Evolutionary conservation across 2,113 vertebrate species (phyloP).

Genomic region (Mystacornis crossleyi): DNA sequence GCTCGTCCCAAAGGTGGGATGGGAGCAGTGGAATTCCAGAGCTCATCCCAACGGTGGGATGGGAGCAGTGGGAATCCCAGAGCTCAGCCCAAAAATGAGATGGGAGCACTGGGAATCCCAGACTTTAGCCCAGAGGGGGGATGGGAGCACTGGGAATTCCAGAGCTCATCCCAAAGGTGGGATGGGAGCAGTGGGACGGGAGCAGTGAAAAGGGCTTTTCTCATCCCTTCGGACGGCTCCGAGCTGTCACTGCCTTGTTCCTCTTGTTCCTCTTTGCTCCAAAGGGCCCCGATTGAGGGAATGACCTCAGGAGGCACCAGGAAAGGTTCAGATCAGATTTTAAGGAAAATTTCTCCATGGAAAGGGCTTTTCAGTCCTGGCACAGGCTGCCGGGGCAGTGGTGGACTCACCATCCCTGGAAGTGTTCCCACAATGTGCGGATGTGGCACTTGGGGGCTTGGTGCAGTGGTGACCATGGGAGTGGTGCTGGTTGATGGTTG

Average conservation of each 20-base stretch:
- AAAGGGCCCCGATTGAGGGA: neutral
- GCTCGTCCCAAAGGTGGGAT: neutral
- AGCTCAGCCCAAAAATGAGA: neutral
- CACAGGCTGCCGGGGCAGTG: neutral
- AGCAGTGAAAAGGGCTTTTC: neutral
- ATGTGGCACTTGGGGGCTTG: fast-evolving
- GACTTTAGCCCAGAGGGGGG: neutral
- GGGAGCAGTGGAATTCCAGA: neutral
- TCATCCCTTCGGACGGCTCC: neutral
- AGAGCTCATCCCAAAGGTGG: neutral
- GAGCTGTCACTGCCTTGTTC: neutral
- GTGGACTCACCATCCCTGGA: neutral
- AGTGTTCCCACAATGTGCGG: neutral
- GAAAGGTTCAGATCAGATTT: neutral
- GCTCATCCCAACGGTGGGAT: neutral
- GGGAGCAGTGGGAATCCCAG: no score
- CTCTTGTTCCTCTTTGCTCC: neutral
- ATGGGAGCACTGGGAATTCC: neutral
- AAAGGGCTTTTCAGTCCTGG: neutral
- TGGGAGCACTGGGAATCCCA: neutral
- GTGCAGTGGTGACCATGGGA: neutral
- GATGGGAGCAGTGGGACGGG: neutral
- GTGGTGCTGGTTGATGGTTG: neutral
- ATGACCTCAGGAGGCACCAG: neutral
- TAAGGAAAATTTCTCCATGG: neutral